phyloP scores from a whole-genome alignment of 2,797 vertebrate genomes.

The Xenopus petersii region DNA sequence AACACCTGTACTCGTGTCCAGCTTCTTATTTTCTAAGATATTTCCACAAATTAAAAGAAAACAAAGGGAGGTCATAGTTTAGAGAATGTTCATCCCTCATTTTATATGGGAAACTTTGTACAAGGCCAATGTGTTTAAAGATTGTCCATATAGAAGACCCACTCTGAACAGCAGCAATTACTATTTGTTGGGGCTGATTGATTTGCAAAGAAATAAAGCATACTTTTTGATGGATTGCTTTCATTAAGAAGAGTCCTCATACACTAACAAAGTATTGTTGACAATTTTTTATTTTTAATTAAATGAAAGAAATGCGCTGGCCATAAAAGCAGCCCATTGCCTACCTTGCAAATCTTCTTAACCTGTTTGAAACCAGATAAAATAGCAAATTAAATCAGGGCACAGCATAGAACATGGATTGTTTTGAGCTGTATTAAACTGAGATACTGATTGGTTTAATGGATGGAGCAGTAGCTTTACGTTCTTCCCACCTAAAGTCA shows the following conservation, averaged over 20 bases:
- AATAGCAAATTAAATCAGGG: no score
- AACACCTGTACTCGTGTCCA: background rate
- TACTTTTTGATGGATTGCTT: background rate
- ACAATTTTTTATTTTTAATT: background rate
- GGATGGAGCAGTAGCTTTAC: no score
- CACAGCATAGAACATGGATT: no score
- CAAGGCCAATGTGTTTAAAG: background rate
- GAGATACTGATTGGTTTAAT: no score
- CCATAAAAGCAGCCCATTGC: background rate
- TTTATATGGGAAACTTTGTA: no score
- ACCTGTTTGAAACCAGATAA: no score
- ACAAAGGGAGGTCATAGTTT: slow-evolving; percentile 5
- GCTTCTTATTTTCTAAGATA: background rate
- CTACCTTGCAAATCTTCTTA: background rate
- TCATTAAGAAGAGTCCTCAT: background rate
- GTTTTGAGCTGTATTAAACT: no score
- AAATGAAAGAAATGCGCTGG: background rate
- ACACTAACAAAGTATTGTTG: background rate
- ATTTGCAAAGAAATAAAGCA: background rate
- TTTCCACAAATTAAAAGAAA: background rate
- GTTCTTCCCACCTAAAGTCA: no score
- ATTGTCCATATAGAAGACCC: background rate
- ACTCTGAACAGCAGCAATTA: background rate
- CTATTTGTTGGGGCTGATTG: background rate
- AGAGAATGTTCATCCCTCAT: background rate